Evolutionary conservation across 2,888 invertebrate genomes (phyloP).

Genomic region (Philaethria dido): DNA sequence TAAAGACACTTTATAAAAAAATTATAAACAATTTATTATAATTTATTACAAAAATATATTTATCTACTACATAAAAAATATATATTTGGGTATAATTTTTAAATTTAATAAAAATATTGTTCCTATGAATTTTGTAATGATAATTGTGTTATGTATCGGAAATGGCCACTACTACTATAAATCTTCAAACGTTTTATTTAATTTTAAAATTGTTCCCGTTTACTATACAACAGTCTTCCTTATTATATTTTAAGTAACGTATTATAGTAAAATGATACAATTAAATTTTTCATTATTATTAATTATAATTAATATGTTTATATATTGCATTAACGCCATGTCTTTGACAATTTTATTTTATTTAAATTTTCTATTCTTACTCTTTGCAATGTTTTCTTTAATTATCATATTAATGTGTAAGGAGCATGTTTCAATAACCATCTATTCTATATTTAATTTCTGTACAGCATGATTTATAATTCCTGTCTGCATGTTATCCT

Average conservation of each 20-base stretch:
- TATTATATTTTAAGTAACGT: not conserved
- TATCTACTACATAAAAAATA: not conserved
- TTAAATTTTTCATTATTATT: constrained; percentile 2
- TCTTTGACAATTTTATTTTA: not conserved
- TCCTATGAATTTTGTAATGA: not conserved
- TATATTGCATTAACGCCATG: not conserved
- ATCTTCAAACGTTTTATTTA: not conserved
- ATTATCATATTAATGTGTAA: constrained; percentile 52
- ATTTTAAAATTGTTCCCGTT: not conserved
- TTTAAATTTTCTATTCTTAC: constrained; percentile 55
- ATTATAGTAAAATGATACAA: not conserved
- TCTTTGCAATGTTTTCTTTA: constrained; percentile 83
- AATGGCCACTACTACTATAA: not conserved
- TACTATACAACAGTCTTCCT: not conserved
- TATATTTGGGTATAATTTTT: no score
- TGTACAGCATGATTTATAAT: constrained; percentile 61
- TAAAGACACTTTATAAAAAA: not conserved
- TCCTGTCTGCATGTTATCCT: constrained; percentile 41
- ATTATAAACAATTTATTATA: not conserved
- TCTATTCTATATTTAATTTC: constrained; percentile 51
- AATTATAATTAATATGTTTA: constrained; percentile 13
- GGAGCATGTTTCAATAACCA: constrained; percentile 54
- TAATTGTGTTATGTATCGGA: not conserved
- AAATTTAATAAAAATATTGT: not conserved
- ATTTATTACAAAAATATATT: not conserved